Conservation (phyloP, 2,797 vertebrate species). For the Phyllotis vaccarum region DNA sequence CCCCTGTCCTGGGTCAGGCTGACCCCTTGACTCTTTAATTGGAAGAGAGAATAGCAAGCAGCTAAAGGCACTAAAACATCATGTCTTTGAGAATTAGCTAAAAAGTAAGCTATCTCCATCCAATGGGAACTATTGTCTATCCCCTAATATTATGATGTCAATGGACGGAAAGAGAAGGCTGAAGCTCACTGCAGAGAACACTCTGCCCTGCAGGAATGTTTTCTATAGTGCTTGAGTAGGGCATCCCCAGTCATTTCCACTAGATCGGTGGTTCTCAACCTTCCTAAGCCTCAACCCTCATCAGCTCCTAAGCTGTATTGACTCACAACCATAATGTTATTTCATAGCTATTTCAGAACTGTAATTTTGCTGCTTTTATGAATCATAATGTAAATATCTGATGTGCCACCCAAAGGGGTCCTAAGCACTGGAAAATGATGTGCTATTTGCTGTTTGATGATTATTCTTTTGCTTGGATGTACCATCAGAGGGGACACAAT, state of each 20-base stretch:
- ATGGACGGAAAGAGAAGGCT: not conserved
- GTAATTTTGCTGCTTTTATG: not conserved
- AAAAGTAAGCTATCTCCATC: too few species aligned
- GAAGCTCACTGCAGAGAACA: not conserved
- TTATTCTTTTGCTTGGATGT: not conserved
- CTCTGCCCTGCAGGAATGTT: not conserved
- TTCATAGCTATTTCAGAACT: not conserved
- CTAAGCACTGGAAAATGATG: not conserved
- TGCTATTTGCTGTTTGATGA: not conserved
- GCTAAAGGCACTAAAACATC: not conserved
- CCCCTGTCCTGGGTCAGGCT: not conserved
- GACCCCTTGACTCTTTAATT: not conserved
- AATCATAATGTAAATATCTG: not conserved
- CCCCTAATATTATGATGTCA: not conserved
- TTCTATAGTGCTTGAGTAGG: not conserved
- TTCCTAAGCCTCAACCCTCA: not conserved
- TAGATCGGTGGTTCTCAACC: not conserved
- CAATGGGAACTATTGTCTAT: not conserved
- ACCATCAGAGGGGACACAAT: not conserved
- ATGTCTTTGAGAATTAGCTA: not conserved
- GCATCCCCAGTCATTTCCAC: not conserved
- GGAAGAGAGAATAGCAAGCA: not conserved
- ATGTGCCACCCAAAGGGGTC: not conserved
- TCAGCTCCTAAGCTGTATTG: not conserved
- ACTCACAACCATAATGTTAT: not conserved